These are phyloP conservation scores for Xylophagus ater DNA, from an alignment of 2,888 invertebrate species.

Conservation along the genomic window DNA sequence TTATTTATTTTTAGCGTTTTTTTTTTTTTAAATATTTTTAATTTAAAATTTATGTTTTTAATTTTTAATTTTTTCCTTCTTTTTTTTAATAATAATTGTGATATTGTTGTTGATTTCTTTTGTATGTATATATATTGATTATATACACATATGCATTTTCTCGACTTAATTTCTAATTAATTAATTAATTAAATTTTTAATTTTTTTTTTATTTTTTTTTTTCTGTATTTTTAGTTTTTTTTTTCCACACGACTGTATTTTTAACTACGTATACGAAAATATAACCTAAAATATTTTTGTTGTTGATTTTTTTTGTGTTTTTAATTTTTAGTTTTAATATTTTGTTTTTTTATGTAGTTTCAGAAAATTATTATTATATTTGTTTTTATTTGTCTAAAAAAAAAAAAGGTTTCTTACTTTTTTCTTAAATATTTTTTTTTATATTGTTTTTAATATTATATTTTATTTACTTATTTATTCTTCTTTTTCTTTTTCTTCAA, in stretches of 20 bases:
- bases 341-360: slow-evolving; percentile 3
- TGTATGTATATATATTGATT: too few relatives aligned
- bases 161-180: too few relatives aligned
- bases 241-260: slow-evolving; percentile 15
- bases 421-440: neutral
- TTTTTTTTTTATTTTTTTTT: slow-evolving; percentile 9
- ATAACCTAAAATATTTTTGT: slow-evolving; percentile 17
- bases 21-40: slow-evolving; percentile 2
- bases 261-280: slow-evolving; percentile 21
- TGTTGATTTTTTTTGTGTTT: slow-evolving; percentile 8
- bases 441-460: neutral
- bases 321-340: neutral
- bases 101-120: too few relatives aligned
- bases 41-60: neutral
- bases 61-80: too few relatives aligned
- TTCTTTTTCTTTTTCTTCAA: slow-evolving; percentile 6
- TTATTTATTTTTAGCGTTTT: slow-evolving; percentile 19
- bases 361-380: slow-evolving; percentile 1
- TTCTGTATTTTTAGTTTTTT: slow-evolving; percentile 9
- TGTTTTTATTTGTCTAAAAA: too few relatives aligned
- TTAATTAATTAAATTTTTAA: too few relatives aligned
- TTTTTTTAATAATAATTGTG: too few relatives aligned
- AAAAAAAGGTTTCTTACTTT: slow-evolving; percentile 1
- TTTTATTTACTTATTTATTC: slow-evolving; percentile 3
- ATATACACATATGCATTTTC: too few relatives aligned